Evolutionary conservation across 2,797 vertebrate genomes (phyloP), one percentile per base, ranked within the genome.

Genomic region (Emys orbicularis): DNA sequence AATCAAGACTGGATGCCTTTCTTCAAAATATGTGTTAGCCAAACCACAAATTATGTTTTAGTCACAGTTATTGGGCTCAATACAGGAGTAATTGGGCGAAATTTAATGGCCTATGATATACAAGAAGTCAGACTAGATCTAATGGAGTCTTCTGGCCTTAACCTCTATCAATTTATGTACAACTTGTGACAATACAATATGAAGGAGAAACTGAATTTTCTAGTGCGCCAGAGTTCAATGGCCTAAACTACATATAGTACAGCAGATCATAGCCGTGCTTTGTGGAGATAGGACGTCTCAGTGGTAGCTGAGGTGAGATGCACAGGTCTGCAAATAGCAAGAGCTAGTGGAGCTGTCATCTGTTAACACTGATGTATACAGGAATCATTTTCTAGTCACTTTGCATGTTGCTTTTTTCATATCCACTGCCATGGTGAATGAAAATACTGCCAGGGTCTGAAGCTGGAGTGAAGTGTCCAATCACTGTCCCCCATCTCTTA

Each of bases 321-420:
- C 4, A 5, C 5, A 21, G 19, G 65, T 59, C 65, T 50, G 59
- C 18, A 31, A 25, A 74, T 11, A 41, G 5, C n/a, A 37, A 37
- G n/a, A 23, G 37, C n/a, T 41, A 72, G 5, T 41, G 21, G 11
- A 41, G 68, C 37, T 23, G 11, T 37, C 21, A 72, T 37, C n/a
- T 41, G 37, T 12, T 19, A 61, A 21, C 37, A 41, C 1, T 44
- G 37, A 74, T 13, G 5, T 74, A 41, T 5, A 25, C 37, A 44
- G 37, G 23, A 74, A 41, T 74, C 37, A 44, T 41, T 74, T 53
- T 74, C n/a, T 31, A 37, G 53, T 31, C 21, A 3, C 16, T 89
- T 52, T 0, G 0, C 54, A 25, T 1, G 7, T 13, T n/a, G 49
- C 37, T 13, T 3, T 53, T 61, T 50, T 0, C 1, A 44, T 57